A percentile compares a stretch with the other conserved stretches of the same genome.
These are phyloP conservation scores for Drosophila trapezifrons DNA, from an alignment of 1,140 invertebrate species.

Conservation along the genomic window DNA sequence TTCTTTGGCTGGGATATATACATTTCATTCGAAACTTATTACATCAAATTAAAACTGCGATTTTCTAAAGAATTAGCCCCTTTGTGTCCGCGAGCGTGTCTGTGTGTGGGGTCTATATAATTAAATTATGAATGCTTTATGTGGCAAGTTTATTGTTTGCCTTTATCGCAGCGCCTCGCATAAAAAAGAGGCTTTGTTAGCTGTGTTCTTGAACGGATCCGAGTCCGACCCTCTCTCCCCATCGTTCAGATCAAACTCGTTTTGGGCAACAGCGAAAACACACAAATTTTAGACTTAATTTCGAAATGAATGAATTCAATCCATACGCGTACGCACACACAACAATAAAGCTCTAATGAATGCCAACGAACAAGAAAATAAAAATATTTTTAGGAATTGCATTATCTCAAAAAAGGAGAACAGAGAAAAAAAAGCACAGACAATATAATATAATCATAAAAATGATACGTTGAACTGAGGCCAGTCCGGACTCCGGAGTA, in stretches of 20 bases:
- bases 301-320: constrained; percentile 63
- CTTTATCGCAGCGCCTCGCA: constrained; percentile 60
- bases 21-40: constrained; percentile 62
- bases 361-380: constrained; percentile 53
- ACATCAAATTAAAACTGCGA: constrained; percentile 69
- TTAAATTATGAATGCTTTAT: constrained; percentile 83
- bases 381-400: constrained; percentile 58
- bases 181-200: constrained; percentile 60
- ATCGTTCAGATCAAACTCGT: constrained; percentile 48
- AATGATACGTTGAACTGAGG: constrained; percentile 53
- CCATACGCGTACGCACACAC: constrained; percentile 46
- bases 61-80: constrained; percentile 71
- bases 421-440: constrained; percentile 27
- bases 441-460: constrained; percentile 62
- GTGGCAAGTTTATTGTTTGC: constrained; percentile 73
- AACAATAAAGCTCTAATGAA: constrained; percentile 76
- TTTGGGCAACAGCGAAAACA: constrained; percentile 50
- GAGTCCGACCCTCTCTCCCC: constrained; percentile 9
- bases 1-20: not conserved
- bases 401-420: constrained; percentile 37
- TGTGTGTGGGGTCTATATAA: constrained; percentile 68
- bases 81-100: constrained; percentile 12
- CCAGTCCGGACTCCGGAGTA: not conserved
- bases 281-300: constrained; percentile 64
- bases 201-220: constrained; percentile 65